phyloP scores from a whole-genome alignment of 2,113 vertebrate species.

The Elaphurus davidianus region DNA sequence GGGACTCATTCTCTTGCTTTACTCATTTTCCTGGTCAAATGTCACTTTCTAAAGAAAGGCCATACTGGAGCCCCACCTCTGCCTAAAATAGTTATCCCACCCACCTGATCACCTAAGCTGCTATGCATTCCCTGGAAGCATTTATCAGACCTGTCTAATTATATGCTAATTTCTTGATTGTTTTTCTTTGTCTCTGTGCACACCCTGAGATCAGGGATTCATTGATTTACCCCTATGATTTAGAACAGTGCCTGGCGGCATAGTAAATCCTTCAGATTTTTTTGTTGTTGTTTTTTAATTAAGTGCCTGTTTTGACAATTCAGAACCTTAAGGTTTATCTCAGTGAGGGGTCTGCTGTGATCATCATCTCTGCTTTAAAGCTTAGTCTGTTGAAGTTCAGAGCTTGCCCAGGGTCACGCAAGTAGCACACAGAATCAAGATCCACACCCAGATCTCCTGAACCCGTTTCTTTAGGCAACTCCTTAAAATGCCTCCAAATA shows the following conservation, averaged over 20 bases:
- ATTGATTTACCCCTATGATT: neutral
- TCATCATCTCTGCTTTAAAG: neutral
- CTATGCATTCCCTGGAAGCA: neutral
- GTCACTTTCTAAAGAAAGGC: neutral
- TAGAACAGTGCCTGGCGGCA: neutral
- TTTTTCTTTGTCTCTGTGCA: neutral
- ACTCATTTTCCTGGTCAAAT: constrained; percentile 7
- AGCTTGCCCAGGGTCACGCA: neutral
- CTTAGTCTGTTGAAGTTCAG: neutral
- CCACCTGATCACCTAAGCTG: neutral
- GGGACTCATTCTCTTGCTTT: neutral
- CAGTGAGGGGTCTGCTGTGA: neutral
- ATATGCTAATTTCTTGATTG: neutral
- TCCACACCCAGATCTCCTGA: neutral
- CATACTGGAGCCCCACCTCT: neutral
- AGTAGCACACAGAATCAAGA: neutral
- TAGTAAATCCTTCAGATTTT: neutral
- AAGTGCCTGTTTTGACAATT: neutral
- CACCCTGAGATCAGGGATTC: neutral
- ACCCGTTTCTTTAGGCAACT: neutral
- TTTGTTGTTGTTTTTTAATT: neutral
- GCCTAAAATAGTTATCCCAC: neutral
- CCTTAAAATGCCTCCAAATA: neutral
- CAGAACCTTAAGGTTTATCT: neutral
- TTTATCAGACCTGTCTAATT: neutral